phyloP scores from a whole-genome alignment of 1,140 invertebrate genomes.

The Amphibalanus amphitrite region DNA sequence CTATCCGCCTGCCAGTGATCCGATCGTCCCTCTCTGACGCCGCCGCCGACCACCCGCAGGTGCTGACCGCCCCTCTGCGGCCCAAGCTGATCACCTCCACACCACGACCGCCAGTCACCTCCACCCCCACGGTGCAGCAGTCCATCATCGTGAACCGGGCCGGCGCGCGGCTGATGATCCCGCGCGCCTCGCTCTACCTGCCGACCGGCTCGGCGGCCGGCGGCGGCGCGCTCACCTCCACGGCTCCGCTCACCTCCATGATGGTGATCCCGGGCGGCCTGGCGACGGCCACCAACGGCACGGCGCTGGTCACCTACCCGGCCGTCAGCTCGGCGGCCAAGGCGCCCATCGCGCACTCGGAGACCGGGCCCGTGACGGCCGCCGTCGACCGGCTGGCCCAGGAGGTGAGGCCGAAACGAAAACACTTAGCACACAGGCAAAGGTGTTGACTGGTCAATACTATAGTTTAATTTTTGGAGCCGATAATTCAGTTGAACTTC shows the following conservation, averaged over 20 bases:
- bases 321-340: no score
- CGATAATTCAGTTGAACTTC: no score
- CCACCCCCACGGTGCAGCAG: slow-evolving; percentile 8
- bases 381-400: slow-evolving; percentile 23
- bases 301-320: no score
- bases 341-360: no score
- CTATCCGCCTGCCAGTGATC: no score
- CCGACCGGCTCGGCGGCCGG: slow-evolving; percentile 16
- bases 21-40: background rate
- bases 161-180: slow-evolving; percentile 16
- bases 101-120: slow-evolving; percentile 8
- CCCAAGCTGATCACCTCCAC: slow-evolving; percentile 8
- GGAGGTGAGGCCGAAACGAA: slow-evolving; percentile 15
- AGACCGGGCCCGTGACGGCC: slow-evolving; percentile 27
- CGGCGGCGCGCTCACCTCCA: background rate
- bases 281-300: no score
- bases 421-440: no score
- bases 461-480: no score
- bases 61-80: slow-evolving; percentile 6
- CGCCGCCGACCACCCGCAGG: slow-evolving; percentile 1
- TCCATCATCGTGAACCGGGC: slow-evolving; percentile 10
- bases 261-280: background rate
- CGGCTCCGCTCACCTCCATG: background rate
- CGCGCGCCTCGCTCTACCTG: slow-evolving; percentile 15
- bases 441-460: no score